Evolutionary conservation across 2,113 vertebrate species (phyloP).

Genomic region (Chaenocephalus aceratus): DNA sequence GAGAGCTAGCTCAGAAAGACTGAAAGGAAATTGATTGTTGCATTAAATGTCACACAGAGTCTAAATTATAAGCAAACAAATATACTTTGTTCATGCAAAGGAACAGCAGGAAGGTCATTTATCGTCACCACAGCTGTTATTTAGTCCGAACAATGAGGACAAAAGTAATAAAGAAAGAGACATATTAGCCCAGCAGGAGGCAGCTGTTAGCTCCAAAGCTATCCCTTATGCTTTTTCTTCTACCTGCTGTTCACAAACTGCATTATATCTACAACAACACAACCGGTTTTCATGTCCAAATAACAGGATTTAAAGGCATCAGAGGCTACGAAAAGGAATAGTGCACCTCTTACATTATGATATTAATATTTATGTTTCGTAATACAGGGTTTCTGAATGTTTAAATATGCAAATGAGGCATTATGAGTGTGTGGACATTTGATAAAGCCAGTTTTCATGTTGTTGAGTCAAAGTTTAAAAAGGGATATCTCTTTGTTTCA

Average conservation of each 20-base stretch:
- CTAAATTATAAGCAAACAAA: neutral
- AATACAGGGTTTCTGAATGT: too few relatives aligned
- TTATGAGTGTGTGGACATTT: too few relatives aligned
- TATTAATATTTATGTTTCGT: too few relatives aligned
- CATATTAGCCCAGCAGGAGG: neutral
- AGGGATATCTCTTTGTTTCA: too few relatives aligned
- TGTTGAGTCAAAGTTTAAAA: too few relatives aligned
- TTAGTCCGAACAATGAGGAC: neutral
- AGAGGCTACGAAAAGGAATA: too few relatives aligned
- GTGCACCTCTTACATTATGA: too few relatives aligned
- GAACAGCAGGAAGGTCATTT: neutral
- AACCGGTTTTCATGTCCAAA: too few relatives aligned
- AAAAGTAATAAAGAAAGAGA: conserved; percentile 4
- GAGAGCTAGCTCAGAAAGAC: neutral
- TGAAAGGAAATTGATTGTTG: too few relatives aligned
- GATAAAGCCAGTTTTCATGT: neutral
- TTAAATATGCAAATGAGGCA: too few relatives aligned
- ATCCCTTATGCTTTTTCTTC: neutral
- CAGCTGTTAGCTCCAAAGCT: conserved; percentile 4
- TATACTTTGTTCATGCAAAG: neutral
- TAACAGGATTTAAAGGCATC: too few relatives aligned
- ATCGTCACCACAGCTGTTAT: neutral
- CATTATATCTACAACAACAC: neutral
- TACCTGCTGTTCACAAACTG: conserved; percentile 3
- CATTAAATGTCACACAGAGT: neutral